Base-by-base conservation (phyloP, 1,140 invertebrate species). In the Paramacrobiotus metropolitanus region DNA sequence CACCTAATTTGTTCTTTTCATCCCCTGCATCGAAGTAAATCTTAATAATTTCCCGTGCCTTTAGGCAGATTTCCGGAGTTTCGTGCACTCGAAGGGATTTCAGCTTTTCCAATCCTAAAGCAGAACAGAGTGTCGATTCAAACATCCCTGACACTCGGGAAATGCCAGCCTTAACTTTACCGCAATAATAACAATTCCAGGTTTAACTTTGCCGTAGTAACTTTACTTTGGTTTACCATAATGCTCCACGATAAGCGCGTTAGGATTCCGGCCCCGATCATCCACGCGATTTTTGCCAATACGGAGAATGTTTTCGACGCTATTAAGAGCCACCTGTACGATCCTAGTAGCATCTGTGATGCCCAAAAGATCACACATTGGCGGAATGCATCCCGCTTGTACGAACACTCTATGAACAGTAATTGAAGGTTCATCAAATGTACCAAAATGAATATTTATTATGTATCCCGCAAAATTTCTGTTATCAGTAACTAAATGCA, bases 301-400 rank as follows among this genome's bases (percentile, higher is more conserved):
- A 71, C 87, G 82, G 21, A 97, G 75, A 66, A 97, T 95, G 76
- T 96, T 95, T 70, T 96, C 92, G 30, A 97, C 77, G 30, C 91
- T 92, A 72, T 91, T 95, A 1, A 97, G 77, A 30, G 91, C 90
- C 31, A 97, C 92, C 73, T 92, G 88, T n/a, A 96, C 82, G n/a
- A 95, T 93, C 70, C 95, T 94, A n/a, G n/a, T n/a, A 0, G 84
- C 76, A 75, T 97, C 93, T 75, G 87, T 87, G 30, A 94, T 83
- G 1, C 88, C 91, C 31, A 97, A 75, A 61, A 96, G 77, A 70
- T 94, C 87, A 73, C 92, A 96, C 63, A 97, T 76, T 0, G 91
- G 90, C 21, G 84, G 82, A 67, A 97, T 91, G 70, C 88, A 93
- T 48, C 84, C 83, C 70, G 79, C 70, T 20, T 75, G 70, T 28